phyloP scores from a whole-genome alignment of 1,140 invertebrate species.

The Leptinotarsa defecta region DNA sequence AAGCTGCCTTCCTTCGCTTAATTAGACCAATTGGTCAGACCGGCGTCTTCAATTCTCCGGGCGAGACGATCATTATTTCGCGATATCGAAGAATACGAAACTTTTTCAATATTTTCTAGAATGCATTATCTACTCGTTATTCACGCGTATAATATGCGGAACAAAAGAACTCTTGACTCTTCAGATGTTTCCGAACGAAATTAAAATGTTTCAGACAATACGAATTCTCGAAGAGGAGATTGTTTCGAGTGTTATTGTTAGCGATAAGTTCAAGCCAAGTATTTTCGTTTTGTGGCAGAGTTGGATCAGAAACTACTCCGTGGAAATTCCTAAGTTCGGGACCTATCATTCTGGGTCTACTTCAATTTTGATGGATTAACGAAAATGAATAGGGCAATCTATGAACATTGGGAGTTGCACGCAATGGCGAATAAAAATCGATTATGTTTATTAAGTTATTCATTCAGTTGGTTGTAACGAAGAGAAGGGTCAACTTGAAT shows the following conservation, averaged over 20 bases:
- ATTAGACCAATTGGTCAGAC: slow-evolving; percentile 27
- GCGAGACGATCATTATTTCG: slow-evolving; percentile 26
- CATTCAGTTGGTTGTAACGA: too few species aligned
- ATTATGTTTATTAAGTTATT: too few species aligned
- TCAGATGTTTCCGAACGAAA: slow-evolving; percentile 20
- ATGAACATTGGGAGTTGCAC: too few species aligned
- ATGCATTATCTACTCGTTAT: slow-evolving; percentile 16
- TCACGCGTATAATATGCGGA: slow-evolving; percentile 21
- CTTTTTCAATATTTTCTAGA: slow-evolving; percentile 17
- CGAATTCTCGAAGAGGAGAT: neutral
- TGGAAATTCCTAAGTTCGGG: too few species aligned
- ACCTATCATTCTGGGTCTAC: too few species aligned
- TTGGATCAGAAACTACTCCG: too few species aligned
- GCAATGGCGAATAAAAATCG: too few species aligned
- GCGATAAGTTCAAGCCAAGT: neutral
- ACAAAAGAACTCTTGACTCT: slow-evolving; percentile 17
- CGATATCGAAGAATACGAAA: slow-evolving; percentile 14
- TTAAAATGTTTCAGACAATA: slow-evolving; percentile 17
- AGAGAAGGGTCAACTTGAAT: too few species aligned
- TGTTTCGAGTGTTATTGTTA: neutral
- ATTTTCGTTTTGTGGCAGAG: too few species aligned
- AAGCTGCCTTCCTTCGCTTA: slow-evolving; percentile 15
- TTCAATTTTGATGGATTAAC: too few species aligned
- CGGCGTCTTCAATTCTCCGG: slow-evolving; percentile 14
- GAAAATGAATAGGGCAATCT: too few species aligned